These are phyloP conservation scores for Diarsia rubi DNA, from an alignment of 2,888 invertebrate species.

Conservation along the genomic window DNA sequence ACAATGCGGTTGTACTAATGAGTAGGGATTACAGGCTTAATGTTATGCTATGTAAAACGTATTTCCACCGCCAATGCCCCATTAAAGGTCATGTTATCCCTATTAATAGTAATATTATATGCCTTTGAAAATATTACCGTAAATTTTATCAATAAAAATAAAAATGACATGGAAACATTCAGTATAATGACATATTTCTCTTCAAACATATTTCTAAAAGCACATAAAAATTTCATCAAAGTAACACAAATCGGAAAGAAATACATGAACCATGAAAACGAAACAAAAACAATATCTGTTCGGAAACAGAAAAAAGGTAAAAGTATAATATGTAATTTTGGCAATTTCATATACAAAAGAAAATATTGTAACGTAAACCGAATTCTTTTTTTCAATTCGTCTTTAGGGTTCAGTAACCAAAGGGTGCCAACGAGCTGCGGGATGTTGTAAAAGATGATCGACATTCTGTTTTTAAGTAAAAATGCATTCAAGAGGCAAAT, in stretches of 20 bases:
- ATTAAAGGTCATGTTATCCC: too few species aligned
- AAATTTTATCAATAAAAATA: conserved; percentile 27
- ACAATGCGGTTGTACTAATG: too few species aligned
- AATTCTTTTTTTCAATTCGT: conserved; percentile 68
- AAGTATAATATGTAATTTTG: conserved; percentile 54
- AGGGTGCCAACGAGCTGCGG: too few species aligned
- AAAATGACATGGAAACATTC: conserved; percentile 26
- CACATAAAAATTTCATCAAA: conserved; percentile 36
- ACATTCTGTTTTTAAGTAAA: too few species aligned
- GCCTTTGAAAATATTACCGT: conserved; percentile 1
- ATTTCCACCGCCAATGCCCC: too few species aligned
- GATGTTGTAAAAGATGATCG: too few species aligned
- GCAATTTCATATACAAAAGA: conserved; percentile 58
- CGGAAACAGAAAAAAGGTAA: conserved; percentile 29
- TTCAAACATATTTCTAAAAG: conserved; percentile 17
- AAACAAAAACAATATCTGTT: conserved; percentile 43
- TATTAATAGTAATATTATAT: conserved; percentile 6
- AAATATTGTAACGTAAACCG: conserved; percentile 67
- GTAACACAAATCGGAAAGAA: conserved; percentile 29
- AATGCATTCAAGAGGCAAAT: too few species aligned
- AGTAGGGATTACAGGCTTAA: too few species aligned
- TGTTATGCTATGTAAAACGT: too few species aligned
- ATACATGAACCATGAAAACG: conserved; percentile 35
- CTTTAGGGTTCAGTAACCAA: neutral
- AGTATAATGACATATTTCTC: conserved; percentile 29